Conservation (phyloP, 2,113 vertebrate genomes). For the Corapipo altera region DNA sequence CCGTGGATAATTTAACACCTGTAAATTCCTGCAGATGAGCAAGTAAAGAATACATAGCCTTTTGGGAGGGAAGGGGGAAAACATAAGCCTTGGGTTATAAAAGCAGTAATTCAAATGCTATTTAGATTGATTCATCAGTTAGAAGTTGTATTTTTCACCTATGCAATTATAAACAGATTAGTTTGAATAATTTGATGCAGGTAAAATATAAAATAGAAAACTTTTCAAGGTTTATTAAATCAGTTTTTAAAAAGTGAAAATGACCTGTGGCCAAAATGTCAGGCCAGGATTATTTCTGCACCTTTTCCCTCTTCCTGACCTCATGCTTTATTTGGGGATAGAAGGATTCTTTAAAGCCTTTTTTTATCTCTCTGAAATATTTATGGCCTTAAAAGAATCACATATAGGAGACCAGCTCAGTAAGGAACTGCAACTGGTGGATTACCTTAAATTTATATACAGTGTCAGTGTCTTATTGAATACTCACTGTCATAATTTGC, state of each 20-base stretch:
- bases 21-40: conserved; percentile 50
- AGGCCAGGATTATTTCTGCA: not conserved
- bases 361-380: not conserved
- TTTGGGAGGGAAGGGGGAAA: not conserved
- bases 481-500: not conserved
- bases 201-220: not conserved
- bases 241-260: not conserved
- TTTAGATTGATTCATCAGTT: conserved; percentile 2
- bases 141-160: not conserved
- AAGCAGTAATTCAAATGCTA: not conserved
- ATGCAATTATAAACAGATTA: not conserved
- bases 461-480: not conserved
- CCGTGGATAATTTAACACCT: conserved; percentile 52
- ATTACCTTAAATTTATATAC: not conserved
- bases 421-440: not conserved
- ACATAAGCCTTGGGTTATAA: not conserved
- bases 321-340: not conserved
- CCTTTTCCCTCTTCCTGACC: not conserved
- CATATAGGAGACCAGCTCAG: not conserved
- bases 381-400: not conserved
- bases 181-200: not conserved
- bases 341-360: not conserved
- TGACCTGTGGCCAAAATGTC: not conserved
- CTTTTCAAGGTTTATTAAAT: not conserved
- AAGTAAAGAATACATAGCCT: not conserved